Conservation (phyloP, 2,888 invertebrate species). For the Lepidochrysops patricia region DNA sequence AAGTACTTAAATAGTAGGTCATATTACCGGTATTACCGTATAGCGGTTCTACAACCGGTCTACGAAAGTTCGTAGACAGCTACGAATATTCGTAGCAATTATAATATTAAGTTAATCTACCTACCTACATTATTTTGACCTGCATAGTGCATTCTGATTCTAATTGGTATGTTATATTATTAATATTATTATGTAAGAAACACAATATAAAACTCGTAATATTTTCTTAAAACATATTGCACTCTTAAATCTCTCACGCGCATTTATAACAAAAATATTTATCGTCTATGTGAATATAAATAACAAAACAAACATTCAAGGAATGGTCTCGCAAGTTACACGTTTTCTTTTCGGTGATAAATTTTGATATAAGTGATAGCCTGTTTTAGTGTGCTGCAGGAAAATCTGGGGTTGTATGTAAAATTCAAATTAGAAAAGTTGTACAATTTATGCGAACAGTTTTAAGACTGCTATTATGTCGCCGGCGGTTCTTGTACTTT, state of each 20-base stretch:
- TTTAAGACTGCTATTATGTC: slow-evolving; percentile 59
- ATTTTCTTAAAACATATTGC: too few relatives aligned
- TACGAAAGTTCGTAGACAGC: neutral
- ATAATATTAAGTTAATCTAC: neutral
- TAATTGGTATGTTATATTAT: too few relatives aligned
- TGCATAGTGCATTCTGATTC: too few relatives aligned
- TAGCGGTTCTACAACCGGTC: too few relatives aligned
- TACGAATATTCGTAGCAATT: neutral
- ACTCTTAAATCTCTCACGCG: too few relatives aligned
- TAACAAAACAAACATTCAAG: neutral
- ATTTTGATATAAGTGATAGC: slow-evolving; percentile 19
- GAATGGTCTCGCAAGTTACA: neutral
- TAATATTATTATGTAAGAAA: too few relatives aligned
- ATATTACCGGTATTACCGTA: too few relatives aligned
- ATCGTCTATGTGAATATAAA: too few relatives aligned
- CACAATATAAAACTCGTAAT: too few relatives aligned
- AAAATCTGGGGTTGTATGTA: slow-evolving; percentile 64
- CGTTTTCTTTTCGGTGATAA: slow-evolving; percentile 4
- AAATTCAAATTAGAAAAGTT: slow-evolving; percentile 71
- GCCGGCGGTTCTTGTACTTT: slow-evolving; percentile 40
- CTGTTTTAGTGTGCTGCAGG: slow-evolving; percentile 48
- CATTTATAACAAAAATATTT: too few relatives aligned
- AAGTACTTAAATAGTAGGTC: too few relatives aligned
- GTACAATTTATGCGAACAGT: slow-evolving; percentile 62
- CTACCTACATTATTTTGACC: too few relatives aligned